Conservation (phyloP, 2,888 invertebrate genomes). For the Gortyna flavago region DNA sequence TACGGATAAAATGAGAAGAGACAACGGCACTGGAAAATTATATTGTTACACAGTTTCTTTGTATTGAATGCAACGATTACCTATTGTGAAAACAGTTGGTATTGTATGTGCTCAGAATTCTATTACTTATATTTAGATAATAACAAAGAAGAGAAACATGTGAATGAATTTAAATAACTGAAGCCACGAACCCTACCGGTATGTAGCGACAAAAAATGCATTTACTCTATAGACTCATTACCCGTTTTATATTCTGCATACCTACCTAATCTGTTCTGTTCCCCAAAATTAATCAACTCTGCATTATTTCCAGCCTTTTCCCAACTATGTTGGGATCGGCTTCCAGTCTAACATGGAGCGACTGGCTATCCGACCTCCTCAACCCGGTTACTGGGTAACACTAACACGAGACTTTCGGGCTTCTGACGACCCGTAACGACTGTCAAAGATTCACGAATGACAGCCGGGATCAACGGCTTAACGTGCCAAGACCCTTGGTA, state of each 20-base stretch:
- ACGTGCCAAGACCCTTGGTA: too few species aligned
- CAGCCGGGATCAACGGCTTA: too few species aligned
- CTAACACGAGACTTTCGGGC: too few species aligned
- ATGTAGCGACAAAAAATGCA: background rate
- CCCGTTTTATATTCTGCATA: background rate
- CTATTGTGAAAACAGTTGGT: conserved; percentile 2
- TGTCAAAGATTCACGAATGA: too few species aligned
- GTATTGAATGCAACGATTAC: conserved; percentile 17
- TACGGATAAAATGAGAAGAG: conserved; percentile 16
- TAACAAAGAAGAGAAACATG: conserved; percentile 4
- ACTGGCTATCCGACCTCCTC: too few species aligned
- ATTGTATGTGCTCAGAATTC: conserved; percentile 1
- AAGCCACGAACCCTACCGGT: background rate
- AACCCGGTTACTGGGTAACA: too few species aligned
- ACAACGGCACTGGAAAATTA: conserved; percentile 13
- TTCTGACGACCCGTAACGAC: too few species aligned
- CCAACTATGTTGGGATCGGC: too few species aligned
- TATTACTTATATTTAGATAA: conserved; percentile 7
- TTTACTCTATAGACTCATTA: background rate
- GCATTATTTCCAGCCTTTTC: too few species aligned
- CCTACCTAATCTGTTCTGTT: background rate
- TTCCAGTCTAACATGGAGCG: too few species aligned
- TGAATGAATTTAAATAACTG: background rate
- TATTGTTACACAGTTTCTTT: conserved; percentile 34
- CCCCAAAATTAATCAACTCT: conserved; percentile 11